phyloP scores from a whole-genome alignment of 1,140 invertebrate genomes.

The Lepidurus packardi region DNA sequence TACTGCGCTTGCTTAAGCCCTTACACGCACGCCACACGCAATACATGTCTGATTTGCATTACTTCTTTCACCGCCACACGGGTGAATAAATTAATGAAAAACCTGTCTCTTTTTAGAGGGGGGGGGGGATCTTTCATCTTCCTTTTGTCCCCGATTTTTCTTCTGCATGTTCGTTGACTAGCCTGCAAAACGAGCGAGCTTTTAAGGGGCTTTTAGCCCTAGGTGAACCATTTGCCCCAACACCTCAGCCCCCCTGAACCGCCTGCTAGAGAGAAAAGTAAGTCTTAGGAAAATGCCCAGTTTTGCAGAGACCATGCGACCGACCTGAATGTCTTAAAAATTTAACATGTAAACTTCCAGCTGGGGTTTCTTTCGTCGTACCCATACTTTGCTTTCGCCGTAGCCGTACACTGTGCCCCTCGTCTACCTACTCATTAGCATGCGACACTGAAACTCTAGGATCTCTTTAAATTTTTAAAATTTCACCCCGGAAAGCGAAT shows the following conservation, averaged over 20 bases:
- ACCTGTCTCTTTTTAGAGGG: neutral
- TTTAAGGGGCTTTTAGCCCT: conserved; percentile 11
- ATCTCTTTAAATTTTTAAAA: neutral
- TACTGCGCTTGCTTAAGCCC: neutral
- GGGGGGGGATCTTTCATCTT: neutral
- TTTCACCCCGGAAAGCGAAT: neutral
- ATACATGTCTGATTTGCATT: neutral
- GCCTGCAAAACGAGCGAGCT: conserved; percentile 9
- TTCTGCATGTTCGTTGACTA: neutral
- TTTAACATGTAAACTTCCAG: neutral
- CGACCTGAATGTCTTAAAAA: neutral
- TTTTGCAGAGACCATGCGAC: neutral
- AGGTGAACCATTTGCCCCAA: neutral
- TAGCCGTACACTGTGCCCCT: neutral
- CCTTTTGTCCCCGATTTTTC: neutral
- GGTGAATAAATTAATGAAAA: neutral
- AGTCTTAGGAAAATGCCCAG: neutral
- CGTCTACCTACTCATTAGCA: neutral
- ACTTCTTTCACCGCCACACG: neutral
- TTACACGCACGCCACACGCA: conserved; percentile 1
- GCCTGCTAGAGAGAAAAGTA: neutral
- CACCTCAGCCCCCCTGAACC: conserved; percentile 16
- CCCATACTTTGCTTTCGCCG: neutral
- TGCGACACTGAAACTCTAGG: neutral
- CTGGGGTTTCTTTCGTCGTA: neutral